Conservation (phyloP, 2,113 vertebrate genomes). For the Cinclus mexicanus region DNA sequence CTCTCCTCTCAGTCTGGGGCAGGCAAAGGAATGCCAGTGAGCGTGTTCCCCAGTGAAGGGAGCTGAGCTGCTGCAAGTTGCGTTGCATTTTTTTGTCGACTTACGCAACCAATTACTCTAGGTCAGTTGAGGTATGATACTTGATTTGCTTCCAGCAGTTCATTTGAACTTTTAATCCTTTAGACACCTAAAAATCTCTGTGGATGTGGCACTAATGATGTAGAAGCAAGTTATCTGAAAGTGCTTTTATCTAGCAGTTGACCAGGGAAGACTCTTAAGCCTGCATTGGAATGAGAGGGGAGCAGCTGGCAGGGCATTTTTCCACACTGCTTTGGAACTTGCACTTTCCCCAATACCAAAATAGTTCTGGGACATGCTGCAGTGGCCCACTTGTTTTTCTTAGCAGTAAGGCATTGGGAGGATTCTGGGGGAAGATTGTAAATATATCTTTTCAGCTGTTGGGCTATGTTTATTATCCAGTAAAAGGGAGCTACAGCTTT, state of each 20-base stretch:
- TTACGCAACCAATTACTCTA: neutral
- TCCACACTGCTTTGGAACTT: constrained; percentile 52
- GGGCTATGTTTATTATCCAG: constrained; percentile 58
- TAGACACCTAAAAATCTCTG: neutral
- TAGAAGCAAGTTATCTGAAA: neutral
- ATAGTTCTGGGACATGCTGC: constrained; percentile 53
- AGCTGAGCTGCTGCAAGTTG: neutral
- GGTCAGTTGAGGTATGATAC: neutral
- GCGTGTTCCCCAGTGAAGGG: neutral
- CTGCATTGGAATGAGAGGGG: neutral
- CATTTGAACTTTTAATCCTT: neutral
- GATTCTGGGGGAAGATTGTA: constrained; percentile 57
- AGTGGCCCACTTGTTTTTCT: constrained; percentile 57
- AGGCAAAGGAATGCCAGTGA: neutral
- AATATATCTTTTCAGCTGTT: constrained; percentile 69
- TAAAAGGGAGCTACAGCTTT: constrained; percentile 45
- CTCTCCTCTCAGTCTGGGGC: neutral
- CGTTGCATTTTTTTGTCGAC: neutral
- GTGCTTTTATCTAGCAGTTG: neutral
- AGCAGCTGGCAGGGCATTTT: constrained; percentile 59
- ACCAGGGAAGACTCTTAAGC: neutral
- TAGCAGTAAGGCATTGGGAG: constrained; percentile 39
- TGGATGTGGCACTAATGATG: neutral
- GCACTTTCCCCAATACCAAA: constrained; percentile 48
- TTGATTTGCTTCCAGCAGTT: constrained; percentile 6